Evolutionary conservation across 2,113 vertebrate species (phyloP).

Genomic region (Bujurquina vittata): DNA sequence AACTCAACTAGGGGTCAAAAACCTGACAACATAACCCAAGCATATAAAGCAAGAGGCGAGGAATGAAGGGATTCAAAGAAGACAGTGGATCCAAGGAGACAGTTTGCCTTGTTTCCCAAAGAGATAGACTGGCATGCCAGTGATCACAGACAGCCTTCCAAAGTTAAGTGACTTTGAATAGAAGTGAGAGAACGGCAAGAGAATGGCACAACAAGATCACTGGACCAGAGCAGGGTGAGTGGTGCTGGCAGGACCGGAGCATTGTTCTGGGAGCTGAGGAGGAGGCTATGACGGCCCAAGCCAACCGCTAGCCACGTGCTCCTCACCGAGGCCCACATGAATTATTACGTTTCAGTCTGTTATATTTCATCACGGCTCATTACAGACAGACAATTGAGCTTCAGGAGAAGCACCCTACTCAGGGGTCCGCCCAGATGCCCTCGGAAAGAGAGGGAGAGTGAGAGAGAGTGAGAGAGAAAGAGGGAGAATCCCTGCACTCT

Average conservation of each 20-base stretch:
- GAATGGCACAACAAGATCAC: slow-evolving; percentile 50
- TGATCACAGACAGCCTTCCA: slow-evolving; percentile 67
- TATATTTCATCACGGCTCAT: slow-evolving; percentile 85
- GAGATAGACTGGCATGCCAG: slow-evolving; percentile 68
- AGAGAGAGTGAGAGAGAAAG: slow-evolving; percentile 22
- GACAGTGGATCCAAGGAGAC: slow-evolving; percentile 38
- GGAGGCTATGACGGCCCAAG: slow-evolving; percentile 67
- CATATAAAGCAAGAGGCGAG: slow-evolving; percentile 36
- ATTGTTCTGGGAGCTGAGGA: slow-evolving; percentile 67
- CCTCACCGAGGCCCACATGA: slow-evolving; percentile 72
- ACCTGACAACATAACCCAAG: slow-evolving; percentile 20
- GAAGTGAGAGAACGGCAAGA: slow-evolving; percentile 45
- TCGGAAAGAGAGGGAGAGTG: slow-evolving; percentile 34
- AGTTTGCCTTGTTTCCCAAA: slow-evolving; percentile 66
- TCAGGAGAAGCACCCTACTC: slow-evolving; percentile 74
- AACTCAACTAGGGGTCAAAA: slow-evolving; percentile 35
- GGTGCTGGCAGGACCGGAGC: slow-evolving; percentile 41
- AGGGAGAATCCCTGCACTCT: slow-evolving; percentile 68
- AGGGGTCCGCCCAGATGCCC: slow-evolving; percentile 61
- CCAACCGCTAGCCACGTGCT: slow-evolving; percentile 72
- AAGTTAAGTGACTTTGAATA: slow-evolving; percentile 70
- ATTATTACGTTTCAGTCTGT: slow-evolving; percentile 84
- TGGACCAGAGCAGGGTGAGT: slow-evolving; percentile 63
- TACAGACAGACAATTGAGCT: slow-evolving; percentile 83
- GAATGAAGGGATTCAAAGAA: slow-evolving; percentile 50